Evolutionary conservation across 2,797 vertebrate species (phyloP), one percentile per base, ranked within the genome.

Genomic region (Champsocephalus gunnari): DNA sequence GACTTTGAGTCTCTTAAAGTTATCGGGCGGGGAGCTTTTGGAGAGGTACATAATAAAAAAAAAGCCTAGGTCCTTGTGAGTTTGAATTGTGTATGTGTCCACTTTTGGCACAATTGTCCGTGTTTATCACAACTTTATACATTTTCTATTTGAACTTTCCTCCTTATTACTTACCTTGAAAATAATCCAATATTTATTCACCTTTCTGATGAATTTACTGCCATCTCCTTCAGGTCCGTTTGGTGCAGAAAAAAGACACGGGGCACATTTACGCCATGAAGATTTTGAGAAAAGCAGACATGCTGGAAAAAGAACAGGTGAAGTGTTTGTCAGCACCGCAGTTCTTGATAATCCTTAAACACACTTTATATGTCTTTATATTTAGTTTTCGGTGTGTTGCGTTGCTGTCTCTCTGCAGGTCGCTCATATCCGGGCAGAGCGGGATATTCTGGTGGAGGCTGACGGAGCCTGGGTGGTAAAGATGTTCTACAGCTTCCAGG

Each of bases 401-500:
- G 3, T 24, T 28, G 3, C 56, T 21, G 17, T 74, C 50, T 62
- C 11, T 19, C 17, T 48, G 19, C 87, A 99, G 98, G 97, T 99
- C 5, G 98, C 98, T 69, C 98, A 99, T 64, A 99, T 99, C 80
- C 94, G 98, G 79, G 98, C 98, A 12, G 98, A 99, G 91, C 95
- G 98, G 89, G 98, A 99, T 86, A 98, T 99, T 81, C 93, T 99
- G 69, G 98, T 99, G 76, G 98, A 99, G 93, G 98, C 98, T 0
- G 98, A 99, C 72, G 97, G 98, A 12, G 97, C 97, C 63, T 99
- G 98, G 98, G 98, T 99, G 70, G 98, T 99, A 62, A 99, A 99
- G 93, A 99, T 99, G 98, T 99, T 99, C 90, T 99, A 99, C 93
- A 99, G 98, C 93, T 99, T 99, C 87, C 98, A 99, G 92, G 98